phyloP scores from a whole-genome alignment of 2,797 vertebrate species.

The Natrix natrix region DNA sequence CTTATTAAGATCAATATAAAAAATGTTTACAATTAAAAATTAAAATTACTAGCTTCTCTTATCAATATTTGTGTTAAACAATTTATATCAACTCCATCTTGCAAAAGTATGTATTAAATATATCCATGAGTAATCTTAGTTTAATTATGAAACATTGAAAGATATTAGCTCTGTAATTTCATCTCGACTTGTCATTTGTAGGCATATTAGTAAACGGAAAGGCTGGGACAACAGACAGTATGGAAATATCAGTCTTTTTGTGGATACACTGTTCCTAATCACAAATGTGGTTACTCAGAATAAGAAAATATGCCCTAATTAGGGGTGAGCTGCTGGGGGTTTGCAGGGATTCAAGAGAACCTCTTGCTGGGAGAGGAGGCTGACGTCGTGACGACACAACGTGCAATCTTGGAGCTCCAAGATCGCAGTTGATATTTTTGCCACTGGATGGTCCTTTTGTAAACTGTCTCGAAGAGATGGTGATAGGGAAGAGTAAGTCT shows the following conservation, averaged over 20 bases:
- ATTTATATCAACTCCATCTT: neutral
- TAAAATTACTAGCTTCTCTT: neutral
- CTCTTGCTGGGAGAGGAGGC: too few species aligned
- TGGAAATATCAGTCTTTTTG: neutral
- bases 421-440: too few species aligned
- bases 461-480: too few species aligned
- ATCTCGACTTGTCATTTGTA: neutral
- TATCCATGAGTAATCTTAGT: neutral
- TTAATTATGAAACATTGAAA: neutral
- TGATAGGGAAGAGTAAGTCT: too few species aligned
- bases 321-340: too few species aligned
- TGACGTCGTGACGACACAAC: too few species aligned
- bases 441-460: too few species aligned
- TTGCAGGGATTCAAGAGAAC: too few species aligned
- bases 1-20: neutral
- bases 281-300: too few species aligned
- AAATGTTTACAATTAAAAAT: neutral
- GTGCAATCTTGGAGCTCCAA: too few species aligned
- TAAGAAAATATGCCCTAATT: too few species aligned
- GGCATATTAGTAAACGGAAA: neutral
- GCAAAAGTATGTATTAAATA: neutral
- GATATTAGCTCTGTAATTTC: neutral
- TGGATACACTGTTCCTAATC: too few species aligned
- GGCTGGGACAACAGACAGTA: neutral
- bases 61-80: neutral